These are phyloP conservation scores for Micrasema longulum DNA, from an alignment of 1,140 invertebrate genomes.

Conservation along the genomic window DNA sequence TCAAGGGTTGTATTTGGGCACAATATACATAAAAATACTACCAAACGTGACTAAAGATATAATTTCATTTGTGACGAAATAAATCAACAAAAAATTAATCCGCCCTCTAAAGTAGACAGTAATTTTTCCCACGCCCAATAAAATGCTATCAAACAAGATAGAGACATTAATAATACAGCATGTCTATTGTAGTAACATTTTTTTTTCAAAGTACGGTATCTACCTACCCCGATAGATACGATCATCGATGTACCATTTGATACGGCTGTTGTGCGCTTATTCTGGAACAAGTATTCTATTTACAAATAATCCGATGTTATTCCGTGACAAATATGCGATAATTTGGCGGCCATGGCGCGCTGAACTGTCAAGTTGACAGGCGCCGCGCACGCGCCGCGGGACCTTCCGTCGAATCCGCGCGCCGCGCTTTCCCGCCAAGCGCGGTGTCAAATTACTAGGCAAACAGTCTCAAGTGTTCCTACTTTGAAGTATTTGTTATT, in stretches of 20 bases:
- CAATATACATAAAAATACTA: no score
- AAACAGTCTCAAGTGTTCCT: no score
- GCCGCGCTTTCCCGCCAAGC: conserved; percentile 17
- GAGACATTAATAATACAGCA: no score
- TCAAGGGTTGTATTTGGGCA: no score
- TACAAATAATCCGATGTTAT: conserved; percentile 11
- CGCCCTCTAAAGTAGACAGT: no score
- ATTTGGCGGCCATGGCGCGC: neutral
- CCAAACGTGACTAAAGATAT: no score
- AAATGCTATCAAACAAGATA: no score
- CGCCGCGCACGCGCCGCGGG: conserved; percentile 25
- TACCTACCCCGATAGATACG: neutral
- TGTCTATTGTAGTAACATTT: no score
- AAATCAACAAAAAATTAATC: no score
- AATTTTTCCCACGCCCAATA: no score
- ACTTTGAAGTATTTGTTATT: no score
- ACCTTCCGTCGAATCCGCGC: neutral
- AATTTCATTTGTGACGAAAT: no score
- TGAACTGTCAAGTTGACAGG: conserved; percentile 22
- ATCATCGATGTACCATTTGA: conserved; percentile 14
- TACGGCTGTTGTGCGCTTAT: neutral
- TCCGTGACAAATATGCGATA: conserved; percentile 1
- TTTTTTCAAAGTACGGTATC: neutral
- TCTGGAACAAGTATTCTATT: neutral
- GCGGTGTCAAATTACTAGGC: conserved; percentile 5